These are phyloP conservation scores for Alfaro cultratus DNA, from an alignment of 2,797 vertebrate species.

Conservation along the genomic window DNA sequence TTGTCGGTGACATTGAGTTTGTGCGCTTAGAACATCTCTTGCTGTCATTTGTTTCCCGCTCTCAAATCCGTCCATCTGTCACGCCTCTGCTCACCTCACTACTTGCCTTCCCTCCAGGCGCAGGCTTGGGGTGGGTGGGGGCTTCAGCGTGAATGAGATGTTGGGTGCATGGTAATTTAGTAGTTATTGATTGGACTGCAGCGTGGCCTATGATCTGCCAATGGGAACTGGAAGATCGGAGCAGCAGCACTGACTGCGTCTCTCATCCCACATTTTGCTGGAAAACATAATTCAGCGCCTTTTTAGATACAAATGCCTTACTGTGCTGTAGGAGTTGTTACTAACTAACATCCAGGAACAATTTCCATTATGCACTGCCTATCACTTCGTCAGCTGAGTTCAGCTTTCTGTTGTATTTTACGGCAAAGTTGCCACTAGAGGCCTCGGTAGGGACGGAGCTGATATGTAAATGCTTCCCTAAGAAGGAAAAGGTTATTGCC, in stretches of 20 bases:
- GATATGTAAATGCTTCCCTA: slow-evolving; percentile 66
- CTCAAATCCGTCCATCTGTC: slow-evolving; percentile 50
- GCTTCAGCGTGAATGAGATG: slow-evolving; percentile 77
- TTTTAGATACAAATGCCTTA: slow-evolving; percentile 29
- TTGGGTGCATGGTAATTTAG: slow-evolving; percentile 81
- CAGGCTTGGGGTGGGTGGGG: slow-evolving; percentile 34
- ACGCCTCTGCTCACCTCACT: slow-evolving; percentile 53
- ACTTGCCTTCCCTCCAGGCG: slow-evolving; percentile 49
- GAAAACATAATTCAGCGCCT: slow-evolving; percentile 48
- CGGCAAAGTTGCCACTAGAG: slow-evolving; percentile 62
- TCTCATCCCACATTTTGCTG: slow-evolving; percentile 59
- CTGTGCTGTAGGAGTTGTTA: slow-evolving; percentile 23
- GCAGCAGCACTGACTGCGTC: slow-evolving; percentile 58
- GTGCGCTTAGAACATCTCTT: slow-evolving; percentile 33
- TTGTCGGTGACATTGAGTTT: slow-evolving; percentile 52
- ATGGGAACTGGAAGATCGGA: slow-evolving; percentile 64
- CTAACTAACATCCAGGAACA: slow-evolving; percentile 24
- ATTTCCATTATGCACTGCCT: slow-evolving; percentile 39
- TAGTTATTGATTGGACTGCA: slow-evolving; percentile 84
- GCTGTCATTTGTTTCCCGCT: slow-evolving; percentile 46
- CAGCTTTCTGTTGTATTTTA: slow-evolving; percentile 69
- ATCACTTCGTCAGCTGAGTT: slow-evolving; percentile 55
- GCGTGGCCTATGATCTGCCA: slow-evolving; percentile 73
- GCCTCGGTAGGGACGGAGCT: slow-evolving; percentile 47
- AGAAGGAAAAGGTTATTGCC: slow-evolving; percentile 61